Conservation (phyloP, 2,113 vertebrate species). For the Pseudorhombus dupliciocellatus region DNA sequence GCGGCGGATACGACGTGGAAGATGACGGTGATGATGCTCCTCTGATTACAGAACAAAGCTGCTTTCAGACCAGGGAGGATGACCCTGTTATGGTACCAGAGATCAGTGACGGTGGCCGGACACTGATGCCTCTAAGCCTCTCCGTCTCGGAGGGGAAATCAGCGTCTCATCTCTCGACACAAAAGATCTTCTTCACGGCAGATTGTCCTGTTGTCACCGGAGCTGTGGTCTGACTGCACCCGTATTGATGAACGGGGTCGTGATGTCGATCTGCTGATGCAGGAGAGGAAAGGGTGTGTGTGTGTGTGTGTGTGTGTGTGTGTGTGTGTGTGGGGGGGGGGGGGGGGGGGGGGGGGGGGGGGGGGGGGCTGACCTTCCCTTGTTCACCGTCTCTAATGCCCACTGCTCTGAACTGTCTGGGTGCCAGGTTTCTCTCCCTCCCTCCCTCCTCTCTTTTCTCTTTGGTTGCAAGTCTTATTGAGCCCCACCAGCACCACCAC, state of each 20-base stretch:
- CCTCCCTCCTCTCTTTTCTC: conserved; percentile 60
- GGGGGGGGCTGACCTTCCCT: conserved; percentile 69
- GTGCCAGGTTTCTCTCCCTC: conserved; percentile 69
- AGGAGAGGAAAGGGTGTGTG: conserved; percentile 26
- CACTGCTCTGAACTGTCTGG: conserved; percentile 48
- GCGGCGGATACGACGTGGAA: conserved; percentile 45
- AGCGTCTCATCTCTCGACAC: conserved; percentile 35
- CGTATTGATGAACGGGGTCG: conserved; percentile 54
- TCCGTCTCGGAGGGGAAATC: neutral
- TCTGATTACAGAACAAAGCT: conserved; percentile 65
- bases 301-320: too few species aligned
- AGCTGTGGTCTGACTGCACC: conserved; percentile 49
- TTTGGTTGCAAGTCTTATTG: conserved; percentile 59
- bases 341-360: neutral
- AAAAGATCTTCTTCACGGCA: conserved; percentile 34
- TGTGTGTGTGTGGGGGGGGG: neutral
- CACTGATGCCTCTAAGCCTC: conserved; percentile 46
- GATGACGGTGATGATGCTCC: conserved; percentile 48
- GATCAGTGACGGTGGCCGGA: neutral
- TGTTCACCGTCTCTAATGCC: conserved; percentile 63
- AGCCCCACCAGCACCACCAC: conserved; percentile 10
- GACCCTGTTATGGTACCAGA: conserved; percentile 65
- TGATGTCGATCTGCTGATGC: conserved; percentile 62
- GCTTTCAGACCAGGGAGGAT: conserved; percentile 54
- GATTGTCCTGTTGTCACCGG: conserved; percentile 50